Evolutionary conservation across 2,797 vertebrate species (phyloP).

Genomic region (Eulemur albifrons): DNA sequence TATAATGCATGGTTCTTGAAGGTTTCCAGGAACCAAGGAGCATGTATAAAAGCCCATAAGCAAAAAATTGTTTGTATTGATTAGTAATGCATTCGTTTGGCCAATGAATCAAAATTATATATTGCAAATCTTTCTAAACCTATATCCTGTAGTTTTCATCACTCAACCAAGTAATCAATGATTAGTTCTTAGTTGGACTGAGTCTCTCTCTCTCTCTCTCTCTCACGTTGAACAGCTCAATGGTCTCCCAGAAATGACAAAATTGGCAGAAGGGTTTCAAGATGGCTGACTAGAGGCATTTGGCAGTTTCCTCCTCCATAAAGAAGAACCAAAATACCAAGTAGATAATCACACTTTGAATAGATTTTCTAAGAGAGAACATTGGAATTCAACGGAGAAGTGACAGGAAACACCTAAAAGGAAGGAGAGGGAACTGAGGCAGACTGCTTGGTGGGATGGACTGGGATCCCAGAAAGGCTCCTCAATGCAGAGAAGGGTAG

Average conservation of each 20-base stretch:
- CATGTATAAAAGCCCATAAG: not conserved
- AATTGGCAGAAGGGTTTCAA: not conserved
- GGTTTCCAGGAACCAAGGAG: not conserved
- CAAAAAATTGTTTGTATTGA: conserved; percentile 17
- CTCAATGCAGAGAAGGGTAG: not conserved
- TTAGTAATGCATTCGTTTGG: not conserved
- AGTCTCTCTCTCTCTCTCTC: not conserved
- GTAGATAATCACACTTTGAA: not conserved
- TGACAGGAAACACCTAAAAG: not conserved
- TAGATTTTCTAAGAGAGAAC: not conserved
- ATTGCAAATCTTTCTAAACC: not conserved
- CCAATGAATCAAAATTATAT: conserved; percentile 34
- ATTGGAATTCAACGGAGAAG: not conserved
- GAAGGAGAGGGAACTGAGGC: not conserved
- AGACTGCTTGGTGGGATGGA: not conserved
- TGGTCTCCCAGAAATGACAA: not conserved
- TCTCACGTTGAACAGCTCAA: not conserved
- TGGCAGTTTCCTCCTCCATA: not conserved
- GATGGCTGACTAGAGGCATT: not conserved
- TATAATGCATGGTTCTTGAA: not conserved
- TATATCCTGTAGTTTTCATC: not conserved
- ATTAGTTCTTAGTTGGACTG: not conserved
- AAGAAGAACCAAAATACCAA: not conserved
- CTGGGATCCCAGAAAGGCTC: not conserved
- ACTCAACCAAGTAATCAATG: conserved; percentile 6